phyloP scores from a whole-genome alignment of 2,797 vertebrate genomes.

The Hafferia zeledoni region DNA sequence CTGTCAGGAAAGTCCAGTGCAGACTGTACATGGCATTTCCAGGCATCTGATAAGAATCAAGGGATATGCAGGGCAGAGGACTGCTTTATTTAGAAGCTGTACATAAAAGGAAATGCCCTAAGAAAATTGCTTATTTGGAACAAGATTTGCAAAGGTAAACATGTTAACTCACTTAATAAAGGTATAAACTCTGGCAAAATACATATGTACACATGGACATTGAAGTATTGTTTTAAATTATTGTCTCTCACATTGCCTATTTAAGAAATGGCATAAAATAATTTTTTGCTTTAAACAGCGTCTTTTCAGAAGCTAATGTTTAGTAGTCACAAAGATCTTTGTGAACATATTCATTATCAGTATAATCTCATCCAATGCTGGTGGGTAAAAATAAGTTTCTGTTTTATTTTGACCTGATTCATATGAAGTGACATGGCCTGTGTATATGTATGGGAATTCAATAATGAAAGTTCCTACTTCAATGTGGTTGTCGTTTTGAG shows the following conservation, averaged over 20 bases:
- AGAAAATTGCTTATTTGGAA: neutral
- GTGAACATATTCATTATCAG: rapidly evolving
- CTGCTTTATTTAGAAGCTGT: slow-evolving; percentile 41
- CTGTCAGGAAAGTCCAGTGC: neutral
- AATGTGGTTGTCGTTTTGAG: neutral
- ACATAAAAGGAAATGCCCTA: slow-evolving; percentile 13
- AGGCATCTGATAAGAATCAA: slow-evolving; percentile 40
- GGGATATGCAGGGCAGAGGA: neutral
- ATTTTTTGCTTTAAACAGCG: neutral
- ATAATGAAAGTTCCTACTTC: neutral
- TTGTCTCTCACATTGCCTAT: neutral
- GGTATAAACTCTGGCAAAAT: neutral
- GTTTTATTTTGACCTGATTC: neutral
- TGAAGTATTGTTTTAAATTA: neutral
- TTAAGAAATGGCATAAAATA: neutral
- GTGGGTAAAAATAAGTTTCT: neutral
- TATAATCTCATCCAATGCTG: neutral
- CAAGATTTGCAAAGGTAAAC: neutral
- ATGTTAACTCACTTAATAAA: neutral
- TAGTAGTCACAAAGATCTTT: neutral
- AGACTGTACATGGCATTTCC: neutral
- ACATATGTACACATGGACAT: rapidly evolving
- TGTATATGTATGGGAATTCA: neutral
- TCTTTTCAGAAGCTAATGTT: neutral
- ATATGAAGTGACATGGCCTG: neutral